A percentile compares a stretch with the other conserved stretches of the same genome.
Evolutionary conservation across 2,113 vertebrate genomes (phyloP).

Genomic region (Hemibagrus wyckioides): DNA sequence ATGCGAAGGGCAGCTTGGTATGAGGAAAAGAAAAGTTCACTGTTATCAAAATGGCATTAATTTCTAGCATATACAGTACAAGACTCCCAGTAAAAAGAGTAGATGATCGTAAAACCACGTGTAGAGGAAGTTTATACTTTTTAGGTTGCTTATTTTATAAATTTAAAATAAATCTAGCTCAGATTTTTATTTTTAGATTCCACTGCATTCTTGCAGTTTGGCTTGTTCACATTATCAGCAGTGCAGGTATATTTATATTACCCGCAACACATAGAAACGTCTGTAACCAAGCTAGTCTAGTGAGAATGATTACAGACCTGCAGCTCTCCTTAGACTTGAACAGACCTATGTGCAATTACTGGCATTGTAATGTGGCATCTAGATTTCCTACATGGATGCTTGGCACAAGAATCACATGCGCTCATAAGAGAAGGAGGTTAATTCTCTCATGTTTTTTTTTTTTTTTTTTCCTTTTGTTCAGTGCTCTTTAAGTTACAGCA

Average conservation of each 20-base stretch:
- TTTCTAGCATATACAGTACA: too few species aligned
- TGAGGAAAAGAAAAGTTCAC: too few species aligned
- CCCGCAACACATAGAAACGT: neutral
- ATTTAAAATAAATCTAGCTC: neutral
- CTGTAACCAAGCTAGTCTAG: too few species aligned
- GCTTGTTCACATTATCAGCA: neutral
- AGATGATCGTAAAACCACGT: neutral
- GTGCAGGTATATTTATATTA: neutral
- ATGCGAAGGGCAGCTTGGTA: too few species aligned
- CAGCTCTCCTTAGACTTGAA: neutral
- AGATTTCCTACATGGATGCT: neutral
- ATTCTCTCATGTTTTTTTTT: neutral
- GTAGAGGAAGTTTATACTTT: neutral
- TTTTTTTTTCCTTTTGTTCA: slow-evolving; percentile 9
- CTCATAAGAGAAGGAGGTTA: neutral
- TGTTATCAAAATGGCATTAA: too few species aligned
- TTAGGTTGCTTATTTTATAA: neutral
- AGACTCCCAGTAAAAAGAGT: too few species aligned
- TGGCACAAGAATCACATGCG: slow-evolving; percentile 6
- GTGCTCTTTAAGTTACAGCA: slow-evolving; percentile 19
- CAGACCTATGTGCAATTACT: neutral
- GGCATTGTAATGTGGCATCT: neutral
- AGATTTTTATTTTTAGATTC: neutral
- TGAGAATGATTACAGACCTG: neutral
- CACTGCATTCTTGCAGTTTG: neutral